Evolutionary conservation across 2,113 vertebrate genomes (phyloP).

Genomic region (Penelope pileata): DNA sequence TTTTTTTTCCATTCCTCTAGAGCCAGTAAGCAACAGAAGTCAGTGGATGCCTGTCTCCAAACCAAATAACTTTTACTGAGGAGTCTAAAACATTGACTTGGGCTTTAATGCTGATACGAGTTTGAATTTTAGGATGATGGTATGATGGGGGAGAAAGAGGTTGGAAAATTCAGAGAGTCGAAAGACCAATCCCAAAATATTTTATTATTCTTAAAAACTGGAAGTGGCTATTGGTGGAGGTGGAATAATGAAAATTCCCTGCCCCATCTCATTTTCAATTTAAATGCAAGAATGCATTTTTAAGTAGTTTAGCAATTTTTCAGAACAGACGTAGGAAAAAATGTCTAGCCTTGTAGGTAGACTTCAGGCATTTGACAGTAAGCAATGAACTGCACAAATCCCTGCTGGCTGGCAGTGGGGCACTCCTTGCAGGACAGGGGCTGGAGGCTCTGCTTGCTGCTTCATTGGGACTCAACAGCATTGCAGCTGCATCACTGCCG

Average conservation of each 20-base stretch:
- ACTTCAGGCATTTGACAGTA: background rate
- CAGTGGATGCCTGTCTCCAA: background rate
- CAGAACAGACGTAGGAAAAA: background rate
- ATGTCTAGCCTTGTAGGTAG: background rate
- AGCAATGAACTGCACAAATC: background rate
- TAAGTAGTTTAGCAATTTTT: background rate
- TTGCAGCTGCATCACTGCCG: fast-evolving
- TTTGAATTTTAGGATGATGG: background rate
- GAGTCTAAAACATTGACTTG: background rate
- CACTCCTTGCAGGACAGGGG: background rate
- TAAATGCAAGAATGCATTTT: background rate
- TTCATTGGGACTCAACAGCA: background rate
- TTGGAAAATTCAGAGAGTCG: background rate
- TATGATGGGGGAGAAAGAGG: background rate
- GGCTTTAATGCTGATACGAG: background rate
- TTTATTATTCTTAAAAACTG: background rate
- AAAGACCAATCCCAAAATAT: background rate
- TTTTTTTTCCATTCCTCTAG: background rate
- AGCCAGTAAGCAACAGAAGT: background rate
- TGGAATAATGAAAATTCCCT: background rate
- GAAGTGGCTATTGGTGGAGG: background rate
- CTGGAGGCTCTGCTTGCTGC: background rate
- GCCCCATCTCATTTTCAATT: background rate
- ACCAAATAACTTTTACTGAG: background rate
- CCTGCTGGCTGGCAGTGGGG: background rate